Conservation (phyloP, 2,888 invertebrate genomes). For the Nesidiocoris tenuis region DNA sequence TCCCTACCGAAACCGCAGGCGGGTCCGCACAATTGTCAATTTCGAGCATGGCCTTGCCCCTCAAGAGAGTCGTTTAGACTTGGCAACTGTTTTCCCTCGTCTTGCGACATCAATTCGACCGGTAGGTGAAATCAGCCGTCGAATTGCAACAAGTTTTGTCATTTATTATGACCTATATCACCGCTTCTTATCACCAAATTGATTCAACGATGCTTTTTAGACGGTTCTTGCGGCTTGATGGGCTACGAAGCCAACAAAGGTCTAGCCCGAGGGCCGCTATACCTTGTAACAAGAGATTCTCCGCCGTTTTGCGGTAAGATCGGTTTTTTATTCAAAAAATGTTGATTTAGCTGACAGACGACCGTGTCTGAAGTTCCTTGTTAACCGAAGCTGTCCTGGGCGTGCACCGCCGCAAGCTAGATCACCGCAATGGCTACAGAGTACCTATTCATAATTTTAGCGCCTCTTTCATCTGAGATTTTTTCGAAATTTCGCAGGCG, state of each 20-base stretch:
- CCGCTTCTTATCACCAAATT: too few relatives aligned
- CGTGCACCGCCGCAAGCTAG: too few relatives aligned
- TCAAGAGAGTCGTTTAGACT: conserved; percentile 58
- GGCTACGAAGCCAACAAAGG: conserved; percentile 54
- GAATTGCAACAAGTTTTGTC: too few relatives aligned
- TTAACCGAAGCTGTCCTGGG: too few relatives aligned
- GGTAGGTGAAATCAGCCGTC: too few relatives aligned
- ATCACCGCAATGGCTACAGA: too few relatives aligned
- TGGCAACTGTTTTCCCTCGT: conserved; percentile 59
- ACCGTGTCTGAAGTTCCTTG: background rate
- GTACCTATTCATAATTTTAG: too few relatives aligned
- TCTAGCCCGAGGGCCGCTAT: conserved; percentile 59
- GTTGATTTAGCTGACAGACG: background rate
- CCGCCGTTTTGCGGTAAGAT: conserved; percentile 60
- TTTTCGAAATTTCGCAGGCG: conserved; percentile 58
- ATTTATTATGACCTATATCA: background rate
- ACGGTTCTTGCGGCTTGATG: conserved; percentile 52
- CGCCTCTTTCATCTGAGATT: too few relatives aligned
- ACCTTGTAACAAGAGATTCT: conserved; percentile 58
- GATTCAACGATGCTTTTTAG: too few relatives aligned
- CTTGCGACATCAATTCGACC: conserved; percentile 49
- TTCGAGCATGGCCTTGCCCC: conserved; percentile 60
- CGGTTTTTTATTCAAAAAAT: background rate
- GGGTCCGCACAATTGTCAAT: conserved; percentile 56
- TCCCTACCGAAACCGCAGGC: conserved; percentile 53